phyloP scores from a whole-genome alignment of 2,888 invertebrate species.

The Eristalis arbustorum region DNA sequence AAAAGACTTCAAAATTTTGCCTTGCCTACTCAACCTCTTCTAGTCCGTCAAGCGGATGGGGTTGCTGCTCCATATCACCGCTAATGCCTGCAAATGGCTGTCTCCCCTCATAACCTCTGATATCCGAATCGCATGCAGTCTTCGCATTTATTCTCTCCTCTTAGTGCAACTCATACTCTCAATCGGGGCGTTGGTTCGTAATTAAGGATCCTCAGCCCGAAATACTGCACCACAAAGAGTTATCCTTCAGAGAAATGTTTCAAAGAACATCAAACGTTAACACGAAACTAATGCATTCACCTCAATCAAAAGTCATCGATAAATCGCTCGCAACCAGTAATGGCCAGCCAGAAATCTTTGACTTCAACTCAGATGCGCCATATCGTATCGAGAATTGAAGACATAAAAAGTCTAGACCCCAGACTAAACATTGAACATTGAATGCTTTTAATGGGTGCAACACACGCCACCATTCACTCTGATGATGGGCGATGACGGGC shows the following conservation, averaged over 20 bases:
- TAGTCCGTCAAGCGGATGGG: too few relatives aligned
- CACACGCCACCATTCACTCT: conserved; percentile 57
- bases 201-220: background rate
- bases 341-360: conserved; percentile 20
- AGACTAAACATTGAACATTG: conserved; percentile 52
- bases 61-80: background rate
- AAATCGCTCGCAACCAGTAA: conserved; percentile 14
- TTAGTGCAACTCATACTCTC: background rate
- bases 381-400: conserved; percentile 2
- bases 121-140: background rate
- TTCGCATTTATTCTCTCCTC: background rate
- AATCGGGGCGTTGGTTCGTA: background rate
- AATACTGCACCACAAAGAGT: background rate
- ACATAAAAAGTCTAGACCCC: conserved; percentile 54
- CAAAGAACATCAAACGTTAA: background rate
- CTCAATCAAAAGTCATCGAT: background rate
- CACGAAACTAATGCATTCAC: conserved; percentile 3
- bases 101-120: background rate
- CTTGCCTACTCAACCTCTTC: too few relatives aligned
- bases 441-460: conserved; percentile 47
- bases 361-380: conserved; percentile 20
- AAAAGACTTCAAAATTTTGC: too few relatives aligned
- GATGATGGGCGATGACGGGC: conserved; percentile 41
- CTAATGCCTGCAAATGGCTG: background rate
- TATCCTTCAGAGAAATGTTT: background rate